These are phyloP conservation scores for Epistrophe grossulariae DNA, from an alignment of 2,888 invertebrate genomes.

Conservation along the genomic window DNA sequence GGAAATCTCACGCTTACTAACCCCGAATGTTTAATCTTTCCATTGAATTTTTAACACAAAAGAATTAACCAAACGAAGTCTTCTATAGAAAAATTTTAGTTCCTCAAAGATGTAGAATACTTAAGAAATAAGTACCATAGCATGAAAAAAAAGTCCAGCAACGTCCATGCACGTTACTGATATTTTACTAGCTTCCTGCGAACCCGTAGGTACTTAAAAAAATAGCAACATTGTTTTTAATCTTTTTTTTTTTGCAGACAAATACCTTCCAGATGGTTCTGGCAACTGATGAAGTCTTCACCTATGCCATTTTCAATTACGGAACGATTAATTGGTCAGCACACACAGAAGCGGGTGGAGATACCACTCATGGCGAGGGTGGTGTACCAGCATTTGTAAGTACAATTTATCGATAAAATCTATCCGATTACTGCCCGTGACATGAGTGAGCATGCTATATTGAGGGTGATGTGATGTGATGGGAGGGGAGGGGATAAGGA, in stretches of 20 bases:
- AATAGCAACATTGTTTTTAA: slow-evolving; percentile 17
- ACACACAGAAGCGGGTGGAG: slow-evolving; percentile 95
- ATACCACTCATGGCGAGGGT: slow-evolving; percentile 93
- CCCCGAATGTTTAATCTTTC: slow-evolving; percentile 36
- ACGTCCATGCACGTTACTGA: neutral
- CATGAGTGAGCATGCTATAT: slow-evolving; percentile 12
- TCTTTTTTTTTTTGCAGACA: slow-evolving; percentile 86
- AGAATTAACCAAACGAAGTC: slow-evolving; percentile 13
- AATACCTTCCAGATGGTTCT: slow-evolving; percentile 98
- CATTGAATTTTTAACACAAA: neutral
- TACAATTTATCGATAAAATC: slow-evolving; percentile 77
- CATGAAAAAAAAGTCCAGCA: slow-evolving; percentile 14
- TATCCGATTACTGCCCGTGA: slow-evolving; percentile 49
- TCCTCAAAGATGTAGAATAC: slow-evolving; percentile 31
- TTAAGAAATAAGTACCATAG: slow-evolving; percentile 26
- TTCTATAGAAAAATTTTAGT: slow-evolving; percentile 24
- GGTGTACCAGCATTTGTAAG: slow-evolving; percentile 94
- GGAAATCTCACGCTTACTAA: slow-evolving; percentile 37
- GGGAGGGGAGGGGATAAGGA: neutral
- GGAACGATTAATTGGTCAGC: slow-evolving; percentile 95
- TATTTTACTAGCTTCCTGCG: neutral
- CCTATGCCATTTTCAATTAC: slow-evolving; percentile 98
- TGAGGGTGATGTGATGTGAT: no score
- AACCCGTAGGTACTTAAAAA: neutral
- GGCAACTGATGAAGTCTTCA: slow-evolving; percentile 96